Conservation (phyloP, 2,113 vertebrate species). For the Casuarius casuarius region DNA sequence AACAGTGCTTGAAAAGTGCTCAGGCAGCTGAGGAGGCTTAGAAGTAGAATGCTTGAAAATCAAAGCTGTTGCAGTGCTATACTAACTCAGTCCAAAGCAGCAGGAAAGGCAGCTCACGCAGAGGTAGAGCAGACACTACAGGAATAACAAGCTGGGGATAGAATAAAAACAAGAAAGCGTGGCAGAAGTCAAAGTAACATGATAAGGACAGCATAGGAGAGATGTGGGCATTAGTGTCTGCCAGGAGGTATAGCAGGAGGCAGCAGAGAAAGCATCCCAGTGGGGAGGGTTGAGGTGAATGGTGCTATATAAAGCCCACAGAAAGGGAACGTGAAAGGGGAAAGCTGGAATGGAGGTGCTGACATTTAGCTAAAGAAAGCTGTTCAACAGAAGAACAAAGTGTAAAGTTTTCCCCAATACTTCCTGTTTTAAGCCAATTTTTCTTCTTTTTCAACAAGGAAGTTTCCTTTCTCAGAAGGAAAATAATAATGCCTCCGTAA, state of each 20-base stretch:
- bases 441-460: not conserved
- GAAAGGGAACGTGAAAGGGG: not conserved
- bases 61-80: not conserved
- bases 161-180: not conserved
- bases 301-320: not conserved
- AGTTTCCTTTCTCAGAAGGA: not conserved
- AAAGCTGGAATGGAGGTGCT: not conserved
- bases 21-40: not conserved
- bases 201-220: not conserved
- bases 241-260: not conserved
- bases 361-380: not conserved
- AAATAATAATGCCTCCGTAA: not conserved
- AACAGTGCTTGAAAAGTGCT: not conserved
- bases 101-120: fast-evolving
- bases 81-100: not conserved
- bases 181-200: fast-evolving
- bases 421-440: not conserved
- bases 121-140: not conserved
- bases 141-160: not conserved
- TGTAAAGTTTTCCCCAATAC: not conserved
- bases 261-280: not conserved
- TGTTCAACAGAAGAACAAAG: not conserved
- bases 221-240: not conserved
- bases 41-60: conserved; percentile 14
- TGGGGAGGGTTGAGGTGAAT: not conserved